These are phyloP conservation scores for Carabus problematicus DNA, from an alignment of 2,888 invertebrate species.

Conservation along the genomic window DNA sequence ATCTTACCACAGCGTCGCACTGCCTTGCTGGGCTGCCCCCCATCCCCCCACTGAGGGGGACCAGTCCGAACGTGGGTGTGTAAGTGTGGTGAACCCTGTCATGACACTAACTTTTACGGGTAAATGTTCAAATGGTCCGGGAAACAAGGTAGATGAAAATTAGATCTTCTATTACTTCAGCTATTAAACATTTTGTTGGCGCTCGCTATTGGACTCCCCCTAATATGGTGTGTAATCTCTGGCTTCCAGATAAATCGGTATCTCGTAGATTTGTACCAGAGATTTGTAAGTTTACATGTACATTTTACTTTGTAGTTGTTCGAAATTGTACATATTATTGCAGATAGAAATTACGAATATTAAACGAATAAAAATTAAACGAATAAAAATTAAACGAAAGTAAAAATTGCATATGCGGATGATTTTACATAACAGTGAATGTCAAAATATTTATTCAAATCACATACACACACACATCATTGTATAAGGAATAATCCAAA, in stretches of 20 bases:
- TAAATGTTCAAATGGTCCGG: constrained; percentile 36
- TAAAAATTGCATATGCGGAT: background rate
- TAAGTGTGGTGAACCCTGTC: constrained; percentile 6
- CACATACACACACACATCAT: too few species aligned
- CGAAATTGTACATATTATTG: too few species aligned
- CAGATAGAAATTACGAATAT: too few species aligned
- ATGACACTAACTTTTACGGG: constrained; percentile 31
- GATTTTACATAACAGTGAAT: background rate
- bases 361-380: too few species aligned
- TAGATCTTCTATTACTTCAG: constrained; percentile 38
- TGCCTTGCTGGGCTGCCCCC: background rate
- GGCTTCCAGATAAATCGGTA: too few species aligned
- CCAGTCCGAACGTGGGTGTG: too few species aligned
- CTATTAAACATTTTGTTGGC: constrained; percentile 40
- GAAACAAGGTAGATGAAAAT: constrained; percentile 40
- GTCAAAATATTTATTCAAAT: too few species aligned
- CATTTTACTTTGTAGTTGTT: too few species aligned
- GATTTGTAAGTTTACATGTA: too few species aligned
- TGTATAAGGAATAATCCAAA: constrained; percentile 5
- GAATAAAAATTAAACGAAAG: too few species aligned
- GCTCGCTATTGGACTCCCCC: constrained; percentile 7
- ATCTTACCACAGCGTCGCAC: constrained; percentile 4
- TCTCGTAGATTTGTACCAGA: too few species aligned
- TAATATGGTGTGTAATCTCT: constrained; percentile 31
- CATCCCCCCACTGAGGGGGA: background rate